Conservation (phyloP, 1,140 invertebrate genomes). For the Ectropis grisescens region DNA sequence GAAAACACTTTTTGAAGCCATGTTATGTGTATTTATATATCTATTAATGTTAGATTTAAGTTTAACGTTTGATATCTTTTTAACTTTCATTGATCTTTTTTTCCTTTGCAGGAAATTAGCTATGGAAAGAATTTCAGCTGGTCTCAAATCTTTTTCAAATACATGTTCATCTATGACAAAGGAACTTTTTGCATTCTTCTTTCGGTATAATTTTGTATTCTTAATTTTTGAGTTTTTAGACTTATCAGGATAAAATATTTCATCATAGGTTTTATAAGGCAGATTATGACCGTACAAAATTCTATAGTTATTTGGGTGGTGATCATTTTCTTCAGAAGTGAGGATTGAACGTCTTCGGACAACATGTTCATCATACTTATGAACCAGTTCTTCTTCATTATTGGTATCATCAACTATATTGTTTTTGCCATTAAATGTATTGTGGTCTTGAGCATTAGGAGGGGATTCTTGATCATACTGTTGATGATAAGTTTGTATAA, state of each 20-base stretch:
- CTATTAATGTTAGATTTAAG: slow-evolving; percentile 34
- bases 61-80: slow-evolving; percentile 34
- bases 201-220: slow-evolving; percentile 24
- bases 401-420: too few species aligned
- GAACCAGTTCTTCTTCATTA: too few species aligned
- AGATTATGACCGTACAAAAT: too few species aligned
- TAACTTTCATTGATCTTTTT: slow-evolving; percentile 24
- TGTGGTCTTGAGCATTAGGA: too few species aligned
- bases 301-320: too few species aligned
- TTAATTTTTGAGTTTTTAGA: too few species aligned
- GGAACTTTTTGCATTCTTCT: slow-evolving; percentile 11
- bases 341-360: too few species aligned
- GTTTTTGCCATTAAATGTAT: too few species aligned
- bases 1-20: slow-evolving; percentile 30
- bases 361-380: too few species aligned
- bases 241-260: too few species aligned
- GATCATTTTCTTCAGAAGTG: too few species aligned
- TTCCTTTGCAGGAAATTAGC: slow-evolving; percentile 23
- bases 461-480: slow-evolving; percentile 22
- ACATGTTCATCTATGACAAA: slow-evolving; percentile 18
- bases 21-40: slow-evolving; percentile 37
- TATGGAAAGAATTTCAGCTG: slow-evolving; percentile 25
- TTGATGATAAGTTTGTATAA: slow-evolving; percentile 39
- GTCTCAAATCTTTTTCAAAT: slow-evolving; percentile 25
- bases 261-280: too few species aligned